These are phyloP conservation scores for Zosterops hypoxanthus DNA, from an alignment of 2,113 vertebrate genomes.

Conservation along the genomic window DNA sequence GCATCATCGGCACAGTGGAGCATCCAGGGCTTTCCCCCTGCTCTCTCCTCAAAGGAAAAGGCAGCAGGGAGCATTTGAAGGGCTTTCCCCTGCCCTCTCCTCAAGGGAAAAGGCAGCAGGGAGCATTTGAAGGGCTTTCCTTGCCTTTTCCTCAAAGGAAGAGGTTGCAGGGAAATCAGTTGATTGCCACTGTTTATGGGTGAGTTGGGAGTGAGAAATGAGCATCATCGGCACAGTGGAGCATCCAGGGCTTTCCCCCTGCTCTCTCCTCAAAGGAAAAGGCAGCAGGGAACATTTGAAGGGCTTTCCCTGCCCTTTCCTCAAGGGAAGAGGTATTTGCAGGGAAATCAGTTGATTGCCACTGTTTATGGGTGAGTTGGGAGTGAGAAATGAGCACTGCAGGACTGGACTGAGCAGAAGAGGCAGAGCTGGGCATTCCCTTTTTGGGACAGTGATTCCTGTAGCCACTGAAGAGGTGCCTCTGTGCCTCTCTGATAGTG, in stretches of 20 bases:
- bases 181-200: no score
- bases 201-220: no score
- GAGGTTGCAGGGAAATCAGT: no score
- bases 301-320: background rate
- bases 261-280: no score
- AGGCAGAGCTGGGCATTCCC: background rate
- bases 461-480: background rate
- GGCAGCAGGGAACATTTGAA: no score
- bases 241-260: no score
- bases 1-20: background rate
- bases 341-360: background rate
- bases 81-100: slow-evolving; percentile 5
- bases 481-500: background rate
- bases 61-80: background rate
- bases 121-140: no score
- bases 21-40: background rate
- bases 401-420: background rate
- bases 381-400: background rate
- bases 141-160: no score
- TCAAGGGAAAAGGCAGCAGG: background rate
- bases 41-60: background rate
- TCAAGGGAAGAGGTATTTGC: background rate
- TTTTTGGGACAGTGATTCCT: background rate
- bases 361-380: background rate
- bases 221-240: no score